phyloP scores from a whole-genome alignment of 2,113 vertebrate genomes.

The Psilopogon haemacephalus region DNA sequence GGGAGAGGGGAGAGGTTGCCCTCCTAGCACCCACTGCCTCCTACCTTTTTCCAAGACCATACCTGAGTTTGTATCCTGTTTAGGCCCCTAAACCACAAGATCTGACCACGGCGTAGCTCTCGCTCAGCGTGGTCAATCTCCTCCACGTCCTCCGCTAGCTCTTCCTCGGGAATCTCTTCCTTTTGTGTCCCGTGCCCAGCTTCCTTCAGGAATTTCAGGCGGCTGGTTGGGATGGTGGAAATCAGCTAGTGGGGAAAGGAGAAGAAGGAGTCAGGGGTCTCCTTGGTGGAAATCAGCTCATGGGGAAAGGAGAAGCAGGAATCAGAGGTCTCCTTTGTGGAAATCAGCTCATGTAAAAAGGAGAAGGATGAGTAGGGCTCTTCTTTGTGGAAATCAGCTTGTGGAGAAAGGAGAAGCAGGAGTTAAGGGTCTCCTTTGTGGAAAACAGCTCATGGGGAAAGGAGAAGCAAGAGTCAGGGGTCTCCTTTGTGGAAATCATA shows the following conservation, averaged over 20 bases:
- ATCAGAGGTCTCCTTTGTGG: too few relatives aligned
- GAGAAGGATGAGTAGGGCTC: too few relatives aligned
- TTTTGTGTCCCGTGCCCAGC: constrained; percentile 98
- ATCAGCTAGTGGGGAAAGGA: constrained; percentile 82
- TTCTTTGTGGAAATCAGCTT: too few relatives aligned
- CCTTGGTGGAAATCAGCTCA: neutral
- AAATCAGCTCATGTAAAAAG: too few relatives aligned
- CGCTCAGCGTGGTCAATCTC: constrained; percentile 98
- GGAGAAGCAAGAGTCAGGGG: too few relatives aligned
- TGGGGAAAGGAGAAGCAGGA: too few relatives aligned
- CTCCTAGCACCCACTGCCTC: neutral
- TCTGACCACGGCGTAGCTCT: constrained; percentile 95
- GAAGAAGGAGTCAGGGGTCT: neutral
- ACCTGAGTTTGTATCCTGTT: constrained; percentile 99
- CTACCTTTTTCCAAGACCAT: constrained; percentile 79
- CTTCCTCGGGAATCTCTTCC: constrained; percentile 96
- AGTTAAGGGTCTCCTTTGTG: too few relatives aligned
- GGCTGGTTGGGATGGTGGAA: constrained; percentile 94
- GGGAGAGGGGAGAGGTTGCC: constrained; percentile 33
- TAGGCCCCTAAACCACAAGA: constrained; percentile 99
- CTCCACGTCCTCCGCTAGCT: constrained; percentile 91
- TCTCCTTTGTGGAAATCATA: too few relatives aligned
- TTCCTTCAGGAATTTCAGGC: constrained; percentile 96
- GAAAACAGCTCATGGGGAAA: too few relatives aligned
- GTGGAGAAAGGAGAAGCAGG: too few relatives aligned